Base-by-base conservation (phyloP, 2,888 invertebrate species). In the Spilarctia lutea region DNA sequence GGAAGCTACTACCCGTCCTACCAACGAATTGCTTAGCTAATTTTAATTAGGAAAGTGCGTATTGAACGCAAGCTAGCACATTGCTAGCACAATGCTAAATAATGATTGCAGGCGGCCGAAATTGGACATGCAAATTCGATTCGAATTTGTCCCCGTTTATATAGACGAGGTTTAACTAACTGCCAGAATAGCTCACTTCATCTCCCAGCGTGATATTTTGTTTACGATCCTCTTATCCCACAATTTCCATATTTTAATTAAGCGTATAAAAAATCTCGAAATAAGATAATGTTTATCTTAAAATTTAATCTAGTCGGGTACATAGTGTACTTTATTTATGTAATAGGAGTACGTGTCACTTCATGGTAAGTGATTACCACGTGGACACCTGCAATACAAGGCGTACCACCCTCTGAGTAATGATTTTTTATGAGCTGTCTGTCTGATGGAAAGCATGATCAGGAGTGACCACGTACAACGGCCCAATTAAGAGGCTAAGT, bases 231-330 rank as follows among this genome's bases (percentile, higher is more conserved):
- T 6, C 3, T 16, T 60, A 6, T 27, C n/a, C n/a, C 60, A 60
- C 60, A 60, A 60, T 27, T 60, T 60, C 60, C 60, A 60, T 27
- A 56, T 56, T 56, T 56, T 56, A 56, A 56, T 56, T 56, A 56
- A 56, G 52, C 52, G n/a, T 56, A 56, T 56, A 56, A 56, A 56
- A 56, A 56, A 0, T 56, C 52, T 56, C 11, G n/a, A 56, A 56
- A n/a, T 56, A 56, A 52, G 52, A 56, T 56, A n/a, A 24, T 56
- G 52, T 10, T 56, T 56, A 56, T 56, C 52, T 56, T n/a, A 24
- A 6, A n/a, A n/a, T 56, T n/a, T 56, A 56, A 56, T 56, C 52
- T 56, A n/a, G 24, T 24, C 52, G 52, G 52, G 52, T 56, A 56
- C 11, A n/a, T n/a, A 56, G 52, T 56, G 52, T 56, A n/a, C 24